Conservation (phyloP, 2,888 invertebrate genomes). For the Oscheius sp. region DNA sequence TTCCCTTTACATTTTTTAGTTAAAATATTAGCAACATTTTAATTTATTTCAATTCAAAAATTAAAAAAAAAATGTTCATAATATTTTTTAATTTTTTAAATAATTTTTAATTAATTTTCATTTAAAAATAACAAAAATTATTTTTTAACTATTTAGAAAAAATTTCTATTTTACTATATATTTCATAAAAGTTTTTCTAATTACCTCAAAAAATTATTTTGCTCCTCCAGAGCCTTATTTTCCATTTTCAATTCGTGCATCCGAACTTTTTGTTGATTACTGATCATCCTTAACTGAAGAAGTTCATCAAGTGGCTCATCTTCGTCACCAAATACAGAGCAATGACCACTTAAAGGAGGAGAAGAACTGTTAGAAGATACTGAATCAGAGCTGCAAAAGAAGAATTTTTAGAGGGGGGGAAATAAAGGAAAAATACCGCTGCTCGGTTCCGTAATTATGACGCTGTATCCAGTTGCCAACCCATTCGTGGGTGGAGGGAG, state of each 20-base stretch:
- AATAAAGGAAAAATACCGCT: background rate
- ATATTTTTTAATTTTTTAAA: no score
- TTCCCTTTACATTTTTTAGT: no score
- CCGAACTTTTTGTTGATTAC: conserved; percentile 61
- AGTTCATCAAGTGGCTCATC: conserved; percentile 44
- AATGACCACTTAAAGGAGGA: background rate
- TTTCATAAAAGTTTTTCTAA: no score
- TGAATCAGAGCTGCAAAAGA: background rate
- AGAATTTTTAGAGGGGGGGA: background rate
- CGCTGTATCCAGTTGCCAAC: conserved; percentile 61
- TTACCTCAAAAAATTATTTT: conserved; percentile 48
- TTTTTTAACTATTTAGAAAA: no score
- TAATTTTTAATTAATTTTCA: no score
- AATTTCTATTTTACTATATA: no score
- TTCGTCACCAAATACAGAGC: conserved; percentile 7
- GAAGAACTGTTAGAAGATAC: background rate
- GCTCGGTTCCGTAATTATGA: conserved; percentile 24
- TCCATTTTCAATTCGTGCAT: conserved; percentile 52
- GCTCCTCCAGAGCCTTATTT: conserved; percentile 47
- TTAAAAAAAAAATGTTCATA: no score
- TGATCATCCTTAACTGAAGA: conserved; percentile 51
- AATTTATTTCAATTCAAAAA: no score
- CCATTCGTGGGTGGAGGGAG: conserved; percentile 60
- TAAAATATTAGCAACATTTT: no score
- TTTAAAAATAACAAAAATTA: no score